A percentile compares a stretch with the other conserved stretches of the same genome.
These are phyloP conservation scores for Burhinus oedicnemus DNA, from an alignment of 2,113 vertebrate species.

Conservation along the genomic window DNA sequence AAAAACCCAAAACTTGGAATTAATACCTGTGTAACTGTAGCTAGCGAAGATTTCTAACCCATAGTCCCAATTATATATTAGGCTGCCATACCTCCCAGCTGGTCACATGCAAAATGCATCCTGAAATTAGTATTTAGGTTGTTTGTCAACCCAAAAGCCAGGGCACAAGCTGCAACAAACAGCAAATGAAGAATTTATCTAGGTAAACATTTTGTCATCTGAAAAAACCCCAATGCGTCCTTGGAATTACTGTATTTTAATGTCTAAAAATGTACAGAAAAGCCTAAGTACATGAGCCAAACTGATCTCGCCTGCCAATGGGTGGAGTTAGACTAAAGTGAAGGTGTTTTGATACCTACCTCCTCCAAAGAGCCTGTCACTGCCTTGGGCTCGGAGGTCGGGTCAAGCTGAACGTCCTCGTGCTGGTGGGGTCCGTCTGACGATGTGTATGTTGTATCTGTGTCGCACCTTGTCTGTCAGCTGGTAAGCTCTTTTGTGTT, in stretches of 20 bases:
- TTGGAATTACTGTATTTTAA: neutral
- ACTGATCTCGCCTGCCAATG: neutral
- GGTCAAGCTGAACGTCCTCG: neutral
- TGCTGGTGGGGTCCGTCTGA: neutral
- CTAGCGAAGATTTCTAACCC: neutral
- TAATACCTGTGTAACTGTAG: neutral
- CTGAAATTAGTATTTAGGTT: neutral
- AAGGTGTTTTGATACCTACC: neutral
- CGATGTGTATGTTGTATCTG: neutral
- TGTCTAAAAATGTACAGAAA: neutral
- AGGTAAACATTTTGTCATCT: neutral
- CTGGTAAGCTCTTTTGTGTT: neutral
- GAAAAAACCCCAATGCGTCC: neutral
- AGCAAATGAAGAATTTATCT: neutral
- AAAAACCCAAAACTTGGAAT: neutral
- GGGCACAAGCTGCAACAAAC: neutral
- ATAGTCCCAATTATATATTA: neutral
- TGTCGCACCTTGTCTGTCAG: constrained; percentile 34
- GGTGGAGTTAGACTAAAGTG: neutral
- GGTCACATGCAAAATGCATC: neutral
- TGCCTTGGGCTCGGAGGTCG: neutral
- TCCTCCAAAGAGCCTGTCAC: neutral
- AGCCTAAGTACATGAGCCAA: neutral
- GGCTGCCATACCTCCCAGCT: neutral
- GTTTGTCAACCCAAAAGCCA: neutral